A percentile compares a stretch with the other conserved stretches of the same genome.
phyloP scores from a whole-genome alignment of 2,113 vertebrate species.

The Ptychochromis oligacanthus region DNA sequence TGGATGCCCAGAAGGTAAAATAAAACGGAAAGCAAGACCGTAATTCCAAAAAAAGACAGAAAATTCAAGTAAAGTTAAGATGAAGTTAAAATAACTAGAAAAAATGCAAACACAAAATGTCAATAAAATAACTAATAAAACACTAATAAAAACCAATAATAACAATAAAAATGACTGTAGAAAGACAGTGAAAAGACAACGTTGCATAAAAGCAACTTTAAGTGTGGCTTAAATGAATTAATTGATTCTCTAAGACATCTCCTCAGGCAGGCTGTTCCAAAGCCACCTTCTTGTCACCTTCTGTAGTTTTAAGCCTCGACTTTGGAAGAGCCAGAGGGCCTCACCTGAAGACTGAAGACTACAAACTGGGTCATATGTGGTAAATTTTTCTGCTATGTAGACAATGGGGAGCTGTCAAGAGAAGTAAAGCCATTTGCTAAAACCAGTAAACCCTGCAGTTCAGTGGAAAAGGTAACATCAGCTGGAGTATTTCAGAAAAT shows the following conservation, averaged over 20 bases:
- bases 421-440: accelerated
- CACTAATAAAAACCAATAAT: background rate
- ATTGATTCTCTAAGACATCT: background rate
- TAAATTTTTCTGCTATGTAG: too few relatives aligned
- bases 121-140: background rate
- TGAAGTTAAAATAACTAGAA: background rate
- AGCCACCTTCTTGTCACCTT: too few relatives aligned
- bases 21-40: background rate
- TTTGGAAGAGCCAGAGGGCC: background rate
- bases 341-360: too few relatives aligned
- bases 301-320: background rate
- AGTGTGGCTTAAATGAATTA: background rate
- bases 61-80: background rate
- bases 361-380: background rate
- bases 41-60: background rate
- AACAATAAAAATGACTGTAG: too few relatives aligned
- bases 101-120: background rate
- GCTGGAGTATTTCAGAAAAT: background rate
- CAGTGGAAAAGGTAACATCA: background rate
- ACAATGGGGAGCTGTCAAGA: too few relatives aligned
- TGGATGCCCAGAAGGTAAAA: background rate
- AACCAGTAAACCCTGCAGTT: background rate
- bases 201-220: background rate
- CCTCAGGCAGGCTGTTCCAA: background rate
- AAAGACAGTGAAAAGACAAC: background rate